Evolutionary conservation across 2,888 invertebrate genomes (phyloP).

Genomic region (Dasysyrphus albostriatus): DNA sequence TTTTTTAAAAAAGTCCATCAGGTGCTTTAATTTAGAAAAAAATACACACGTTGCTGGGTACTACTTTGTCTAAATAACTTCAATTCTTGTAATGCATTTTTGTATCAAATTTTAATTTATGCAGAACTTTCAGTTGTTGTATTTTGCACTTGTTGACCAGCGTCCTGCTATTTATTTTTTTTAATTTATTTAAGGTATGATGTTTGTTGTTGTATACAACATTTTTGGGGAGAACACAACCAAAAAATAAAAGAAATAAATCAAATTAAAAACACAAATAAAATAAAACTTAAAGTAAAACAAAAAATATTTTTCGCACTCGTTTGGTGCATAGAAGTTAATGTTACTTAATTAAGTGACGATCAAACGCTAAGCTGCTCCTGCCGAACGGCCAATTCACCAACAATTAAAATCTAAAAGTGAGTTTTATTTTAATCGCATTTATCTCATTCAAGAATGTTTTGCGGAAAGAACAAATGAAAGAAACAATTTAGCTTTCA

Average conservation of each 20-base stretch:
- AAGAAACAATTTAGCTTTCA: not conserved
- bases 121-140: slow-evolving; percentile 84
- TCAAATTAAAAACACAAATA: slow-evolving; percentile 36
- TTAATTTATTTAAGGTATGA: slow-evolving; percentile 34
- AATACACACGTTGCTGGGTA: slow-evolving; percentile 60
- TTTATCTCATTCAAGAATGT: not conserved
- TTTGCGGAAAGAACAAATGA: not conserved
- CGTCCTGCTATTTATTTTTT: slow-evolving; percentile 78
- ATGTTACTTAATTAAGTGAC: slow-evolving; percentile 30
- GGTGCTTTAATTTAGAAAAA: slow-evolving; percentile 52
- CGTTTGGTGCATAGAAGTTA: slow-evolving; percentile 21
- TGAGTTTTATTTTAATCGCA: not conserved
- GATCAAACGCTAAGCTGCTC: slow-evolving; percentile 38
- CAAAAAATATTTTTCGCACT: slow-evolving; percentile 7
- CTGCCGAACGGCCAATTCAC: slow-evolving; percentile 15
- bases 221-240: slow-evolving; percentile 32
- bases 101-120: slow-evolving; percentile 77
- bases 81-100: slow-evolving; percentile 70
- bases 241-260: slow-evolving; percentile 69
- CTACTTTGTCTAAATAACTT: slow-evolving; percentile 59
- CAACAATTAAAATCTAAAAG: slow-evolving; percentile 36
- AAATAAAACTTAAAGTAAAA: slow-evolving; percentile 25
- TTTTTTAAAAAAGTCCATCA: slow-evolving; percentile 57
- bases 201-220: slow-evolving; percentile 56
- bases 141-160: slow-evolving; percentile 83